Base-by-base conservation (phyloP, 2,113 vertebrate species). In the Oryzias melastigma region DNA sequence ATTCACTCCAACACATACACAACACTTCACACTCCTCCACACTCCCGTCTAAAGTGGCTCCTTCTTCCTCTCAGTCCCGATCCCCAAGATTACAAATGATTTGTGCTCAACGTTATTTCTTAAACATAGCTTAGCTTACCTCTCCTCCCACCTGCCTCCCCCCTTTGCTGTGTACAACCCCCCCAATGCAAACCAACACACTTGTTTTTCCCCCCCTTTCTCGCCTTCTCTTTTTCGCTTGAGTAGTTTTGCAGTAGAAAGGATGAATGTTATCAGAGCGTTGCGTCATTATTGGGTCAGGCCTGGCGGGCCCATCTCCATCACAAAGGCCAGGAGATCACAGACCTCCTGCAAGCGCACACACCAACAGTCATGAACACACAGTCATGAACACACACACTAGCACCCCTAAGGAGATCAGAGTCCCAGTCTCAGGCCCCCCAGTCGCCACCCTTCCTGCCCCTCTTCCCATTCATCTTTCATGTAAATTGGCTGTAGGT, bases 321-420 rank as follows among this genome's bases (percentile, higher is more conserved):
- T 92, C 88, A 91, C 80, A 89, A 91, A 89, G 86, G 81, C 87
- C 83, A 85, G 78, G 87, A 89, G 87, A 91, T 90, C 86, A 86
- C 84, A 86, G 84, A 80, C 85, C 87, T 84, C 57, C 81, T 50
- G 65, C 75, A 14, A 49, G 49, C 58, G 3, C 25, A 0, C 46
- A 4, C 55, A n/a, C n/a, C n/a, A n/a, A n/a, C n/a, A n/a, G n/a
- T n/a, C n/a, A n/a, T n/a, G n/a, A n/a, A n/a, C 52, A 52, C 71
- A 55, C 44, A 7, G 12, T 18, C 65, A 59, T 59, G 41, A n/a
- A n/a, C n/a, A n/a, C 58, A 63, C 62, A 1, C 67, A 48, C 42
- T 57, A 27, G 46, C 54, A 24, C 62, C 80, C 65, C 88, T 73
- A 79, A 86, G 72, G 88, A 89, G 86, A 91, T 88, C 84, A 80